phyloP scores from a whole-genome alignment of 2,797 vertebrate genomes.

The Nannoperca obscura region DNA sequence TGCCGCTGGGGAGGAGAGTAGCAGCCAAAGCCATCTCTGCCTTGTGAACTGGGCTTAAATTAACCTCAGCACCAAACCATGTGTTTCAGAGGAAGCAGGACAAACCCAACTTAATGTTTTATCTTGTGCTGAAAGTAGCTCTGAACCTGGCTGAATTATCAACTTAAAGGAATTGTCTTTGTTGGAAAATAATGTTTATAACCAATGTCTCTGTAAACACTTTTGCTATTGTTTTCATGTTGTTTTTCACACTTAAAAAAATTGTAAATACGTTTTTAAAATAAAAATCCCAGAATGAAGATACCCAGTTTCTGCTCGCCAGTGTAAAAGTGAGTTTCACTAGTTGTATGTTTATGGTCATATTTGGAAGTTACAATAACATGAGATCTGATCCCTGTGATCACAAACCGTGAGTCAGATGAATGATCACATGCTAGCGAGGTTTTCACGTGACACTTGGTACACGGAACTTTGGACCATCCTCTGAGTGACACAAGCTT shows the following conservation, averaged over 20 bases:
- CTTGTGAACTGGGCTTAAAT: constrained; percentile 77
- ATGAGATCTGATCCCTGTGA: background rate
- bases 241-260: constrained; percentile 41
- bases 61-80: background rate
- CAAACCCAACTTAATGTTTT: background rate
- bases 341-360: background rate
- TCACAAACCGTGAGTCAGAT: constrained; percentile 31
- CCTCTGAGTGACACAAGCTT: constrained; percentile 5
- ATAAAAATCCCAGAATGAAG: constrained; percentile 25
- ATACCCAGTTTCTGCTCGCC: background rate
- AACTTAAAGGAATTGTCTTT: constrained; percentile 5
- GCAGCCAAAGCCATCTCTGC: constrained; percentile 96
- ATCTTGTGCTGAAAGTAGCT: background rate
- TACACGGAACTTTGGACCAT: background rate
- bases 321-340: background rate
- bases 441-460: constrained; percentile 45
- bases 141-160: background rate
- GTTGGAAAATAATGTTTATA: constrained; percentile 17
- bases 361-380: background rate
- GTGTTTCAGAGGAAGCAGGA: background rate
- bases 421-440: constrained; percentile 53
- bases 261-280: constrained; percentile 57
- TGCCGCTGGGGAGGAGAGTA: constrained; percentile 94
- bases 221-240: constrained; percentile 26
- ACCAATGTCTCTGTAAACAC: constrained; percentile 2